Conservation (phyloP, 2,113 vertebrate species). For the Thomomys bottae region DNA sequence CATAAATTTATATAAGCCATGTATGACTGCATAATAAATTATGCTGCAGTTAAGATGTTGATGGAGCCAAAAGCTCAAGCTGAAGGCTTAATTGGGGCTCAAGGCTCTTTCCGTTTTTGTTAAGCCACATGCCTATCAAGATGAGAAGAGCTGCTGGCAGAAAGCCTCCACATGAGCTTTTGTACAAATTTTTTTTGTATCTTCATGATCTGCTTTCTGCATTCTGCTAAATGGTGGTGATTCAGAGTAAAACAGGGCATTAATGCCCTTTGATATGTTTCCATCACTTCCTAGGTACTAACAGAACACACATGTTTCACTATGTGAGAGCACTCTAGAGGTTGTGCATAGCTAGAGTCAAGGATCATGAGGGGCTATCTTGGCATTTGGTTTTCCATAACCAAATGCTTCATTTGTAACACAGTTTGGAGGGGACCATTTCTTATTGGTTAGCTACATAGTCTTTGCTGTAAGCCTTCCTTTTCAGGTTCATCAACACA, state of each 20-base stretch:
- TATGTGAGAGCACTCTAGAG: background rate
- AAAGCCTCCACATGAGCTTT: background rate
- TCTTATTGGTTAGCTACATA: background rate
- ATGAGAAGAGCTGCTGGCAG: background rate
- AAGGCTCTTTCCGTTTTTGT: background rate
- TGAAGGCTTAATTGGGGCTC: background rate
- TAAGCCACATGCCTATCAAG: background rate
- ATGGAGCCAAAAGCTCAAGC: background rate
- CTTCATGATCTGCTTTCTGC: background rate
- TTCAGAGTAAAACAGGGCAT: background rate
- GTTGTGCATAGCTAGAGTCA: background rate
- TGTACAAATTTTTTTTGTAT: background rate
- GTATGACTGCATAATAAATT: background rate
- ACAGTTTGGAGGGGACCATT: background rate
- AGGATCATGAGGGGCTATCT: fast-evolving
- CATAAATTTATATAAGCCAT: background rate
- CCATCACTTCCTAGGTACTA: background rate
- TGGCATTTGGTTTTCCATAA: background rate
- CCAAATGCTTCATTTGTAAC: background rate
- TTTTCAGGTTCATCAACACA: background rate
- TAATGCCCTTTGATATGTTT: no score
- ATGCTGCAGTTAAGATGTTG: background rate
- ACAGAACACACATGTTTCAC: background rate
- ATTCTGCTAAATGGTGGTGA: background rate
- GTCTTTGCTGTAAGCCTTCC: background rate